Evolutionary conservation across 2,797 vertebrate genomes (phyloP).

Genomic region (Gouania willdenowi): DNA sequence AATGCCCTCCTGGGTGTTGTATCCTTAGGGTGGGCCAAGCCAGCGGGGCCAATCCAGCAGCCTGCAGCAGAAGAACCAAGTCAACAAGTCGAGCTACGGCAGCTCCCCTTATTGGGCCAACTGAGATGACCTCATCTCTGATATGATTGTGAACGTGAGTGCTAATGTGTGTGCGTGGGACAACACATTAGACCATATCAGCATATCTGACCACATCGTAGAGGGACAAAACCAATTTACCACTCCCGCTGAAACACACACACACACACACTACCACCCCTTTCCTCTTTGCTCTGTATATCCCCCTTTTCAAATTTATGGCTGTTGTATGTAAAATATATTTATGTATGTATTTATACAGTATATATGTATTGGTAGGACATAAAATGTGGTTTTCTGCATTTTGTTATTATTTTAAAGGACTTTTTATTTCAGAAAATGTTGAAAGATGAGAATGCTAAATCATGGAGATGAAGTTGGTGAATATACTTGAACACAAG

Average conservation of each 20-base stretch:
- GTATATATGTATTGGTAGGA: conserved; percentile 93
- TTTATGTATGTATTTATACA: conserved; percentile 99
- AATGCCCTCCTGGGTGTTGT: too few species aligned
- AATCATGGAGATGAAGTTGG: conserved; percentile 70
- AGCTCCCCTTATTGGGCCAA: conserved; percentile 96
- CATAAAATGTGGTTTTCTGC: conserved; percentile 85
- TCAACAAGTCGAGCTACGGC: conserved; percentile 91
- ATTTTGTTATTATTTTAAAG: conserved; percentile 79
- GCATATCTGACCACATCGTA: conserved; percentile 65
- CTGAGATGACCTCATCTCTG: conserved; percentile 60
- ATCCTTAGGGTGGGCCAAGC: conserved; percentile 80
- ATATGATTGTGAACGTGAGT: not conserved
- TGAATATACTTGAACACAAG: conserved; percentile 81
- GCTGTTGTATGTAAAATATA: conserved; percentile 99
- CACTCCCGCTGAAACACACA: conserved; percentile 64
- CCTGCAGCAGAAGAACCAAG: conserved; percentile 97
- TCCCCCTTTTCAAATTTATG: conserved; percentile 88
- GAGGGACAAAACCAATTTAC: conserved; percentile 66
- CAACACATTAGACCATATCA: conserved; percentile 31
- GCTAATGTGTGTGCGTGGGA: conserved; percentile 5
- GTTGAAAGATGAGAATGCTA: conserved; percentile 70
- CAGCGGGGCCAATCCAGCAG: conserved; percentile 89
- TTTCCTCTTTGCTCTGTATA: conserved; percentile 75
- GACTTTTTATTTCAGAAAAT: conserved; percentile 75
- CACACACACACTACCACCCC: conserved; percentile 69